These are phyloP conservation scores for Pipra filicauda DNA, from an alignment of 2,113 vertebrate genomes.

Conservation along the genomic window DNA sequence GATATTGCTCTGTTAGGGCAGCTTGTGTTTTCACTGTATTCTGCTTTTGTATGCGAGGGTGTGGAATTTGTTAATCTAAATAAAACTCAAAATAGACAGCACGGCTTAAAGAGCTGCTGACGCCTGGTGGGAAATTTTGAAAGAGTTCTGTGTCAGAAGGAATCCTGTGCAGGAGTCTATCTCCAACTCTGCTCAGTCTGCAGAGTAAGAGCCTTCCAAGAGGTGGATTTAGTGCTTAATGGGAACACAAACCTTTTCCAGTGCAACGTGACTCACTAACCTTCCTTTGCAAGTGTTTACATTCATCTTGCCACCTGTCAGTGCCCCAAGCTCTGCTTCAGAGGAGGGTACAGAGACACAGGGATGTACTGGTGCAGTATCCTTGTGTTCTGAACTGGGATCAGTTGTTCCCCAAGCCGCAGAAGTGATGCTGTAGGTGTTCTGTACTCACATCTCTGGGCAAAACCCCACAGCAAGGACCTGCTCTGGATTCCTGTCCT, in stretches of 20 bases:
- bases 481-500: neutral
- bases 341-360: neutral
- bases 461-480: neutral
- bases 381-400: too few relatives aligned
- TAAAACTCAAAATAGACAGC: conserved; percentile 82
- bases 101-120: conserved; percentile 75
- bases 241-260: neutral
- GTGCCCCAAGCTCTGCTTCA: neutral
- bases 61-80: conserved; percentile 85
- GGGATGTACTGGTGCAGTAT: too few relatives aligned
- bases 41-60: conserved; percentile 79
- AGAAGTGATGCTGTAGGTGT: neutral
- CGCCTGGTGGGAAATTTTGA: conserved; percentile 71
- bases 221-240: neutral
- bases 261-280: rapidly evolving
- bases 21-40: conserved; percentile 82
- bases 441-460: neutral
- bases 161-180: conserved; percentile 47
- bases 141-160: conserved; percentile 61
- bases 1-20: conserved; percentile 78
- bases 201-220: neutral
- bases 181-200: neutral
- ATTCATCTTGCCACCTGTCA: neutral
- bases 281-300: neutral
- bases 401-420: neutral